A percentile compares a stretch with the other conserved stretches of the same genome.
Evolutionary conservation across 2,888 invertebrate species (phyloP).

Genomic region (Tipula vernalis): DNA sequence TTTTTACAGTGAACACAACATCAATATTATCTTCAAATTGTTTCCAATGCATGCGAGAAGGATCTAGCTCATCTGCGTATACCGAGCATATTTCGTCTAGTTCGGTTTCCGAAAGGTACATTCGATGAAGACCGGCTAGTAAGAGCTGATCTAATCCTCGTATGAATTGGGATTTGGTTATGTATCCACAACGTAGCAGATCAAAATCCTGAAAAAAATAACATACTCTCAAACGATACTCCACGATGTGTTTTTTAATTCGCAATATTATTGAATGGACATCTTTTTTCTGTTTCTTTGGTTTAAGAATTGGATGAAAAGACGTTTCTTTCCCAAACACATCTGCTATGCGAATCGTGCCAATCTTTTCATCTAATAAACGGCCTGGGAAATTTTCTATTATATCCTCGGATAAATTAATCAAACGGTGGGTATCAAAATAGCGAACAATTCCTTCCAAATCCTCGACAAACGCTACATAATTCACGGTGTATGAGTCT

Average conservation of each 20-base stretch:
- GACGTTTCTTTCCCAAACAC: conserved; percentile 41
- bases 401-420: conserved; percentile 38
- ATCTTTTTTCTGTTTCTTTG: conserved; percentile 38
- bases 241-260: conserved; percentile 53
- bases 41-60: conserved; percentile 55
- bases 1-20: conserved; percentile 51
- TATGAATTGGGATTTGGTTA: conserved; percentile 56
- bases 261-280: conserved; percentile 45
- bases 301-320: conserved; percentile 47
- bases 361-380: conserved; percentile 51
- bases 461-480: conserved; percentile 57
- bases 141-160: conserved; percentile 56
- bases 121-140: conserved; percentile 41
- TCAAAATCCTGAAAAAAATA: conserved; percentile 67
- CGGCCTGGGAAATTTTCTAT: conserved; percentile 47
- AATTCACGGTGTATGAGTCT: conserved; percentile 65
- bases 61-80: conserved; percentile 61
- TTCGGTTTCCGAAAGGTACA: conserved; percentile 49
- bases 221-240: conserved; percentile 48
- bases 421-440: conserved; percentile 39
- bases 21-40: conserved; percentile 69
- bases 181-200: conserved; percentile 50
- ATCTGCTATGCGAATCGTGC: conserved; percentile 37
- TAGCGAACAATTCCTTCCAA: conserved; percentile 53
- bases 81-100: conserved; percentile 47